A percentile compares a stretch with the other conserved stretches of the same genome.
These are phyloP conservation scores for Vollenhovia emeryi DNA, from an alignment of 1,140 invertebrate species.

Conservation along the genomic window DNA sequence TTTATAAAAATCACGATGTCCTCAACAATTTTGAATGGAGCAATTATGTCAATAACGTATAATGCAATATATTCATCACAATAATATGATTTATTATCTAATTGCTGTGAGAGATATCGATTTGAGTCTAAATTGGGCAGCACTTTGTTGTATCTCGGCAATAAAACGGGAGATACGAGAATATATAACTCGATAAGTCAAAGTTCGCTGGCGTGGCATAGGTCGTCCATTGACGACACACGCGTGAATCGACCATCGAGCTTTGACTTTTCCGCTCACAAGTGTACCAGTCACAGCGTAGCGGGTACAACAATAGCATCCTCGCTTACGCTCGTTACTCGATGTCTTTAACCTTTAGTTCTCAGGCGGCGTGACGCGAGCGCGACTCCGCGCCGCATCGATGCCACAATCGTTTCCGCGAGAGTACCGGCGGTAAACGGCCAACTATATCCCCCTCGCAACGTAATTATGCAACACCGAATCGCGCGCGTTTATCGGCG, in stretches of 20 bases:
- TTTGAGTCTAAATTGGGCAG: not conserved
- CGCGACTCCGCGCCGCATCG: constrained; percentile 8
- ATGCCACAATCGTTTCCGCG: constrained; percentile 17
- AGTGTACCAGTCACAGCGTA: not conserved
- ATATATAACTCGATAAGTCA: constrained; percentile 24
- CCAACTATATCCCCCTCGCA: not conserved
- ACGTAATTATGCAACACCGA: constrained; percentile 31
- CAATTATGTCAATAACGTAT: not conserved
- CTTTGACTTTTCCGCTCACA: constrained; percentile 41
- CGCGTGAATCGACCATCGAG: constrained; percentile 48
- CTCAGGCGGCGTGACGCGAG: constrained; percentile 17
- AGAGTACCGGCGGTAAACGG: not conserved
- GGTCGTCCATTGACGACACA: constrained; percentile 46
- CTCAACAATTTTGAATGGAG: not conserved
- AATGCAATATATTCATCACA: not conserved
- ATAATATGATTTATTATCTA: not conserved
- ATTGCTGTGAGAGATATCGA: not conserved
- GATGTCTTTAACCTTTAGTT: constrained; percentile 54
- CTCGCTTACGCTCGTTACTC: constrained; percentile 25
- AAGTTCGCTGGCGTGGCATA: constrained; percentile 14
- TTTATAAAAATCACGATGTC: not conserved
- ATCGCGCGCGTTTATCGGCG: constrained; percentile 25
- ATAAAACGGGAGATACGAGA: not conserved
- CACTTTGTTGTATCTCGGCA: not conserved
- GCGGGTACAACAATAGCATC: constrained; percentile 38